A percentile compares a stretch with the other conserved stretches of the same genome.
Evolutionary conservation across 2,797 vertebrate genomes (phyloP).

Genomic region (Pseudochirops corinnae): DNA sequence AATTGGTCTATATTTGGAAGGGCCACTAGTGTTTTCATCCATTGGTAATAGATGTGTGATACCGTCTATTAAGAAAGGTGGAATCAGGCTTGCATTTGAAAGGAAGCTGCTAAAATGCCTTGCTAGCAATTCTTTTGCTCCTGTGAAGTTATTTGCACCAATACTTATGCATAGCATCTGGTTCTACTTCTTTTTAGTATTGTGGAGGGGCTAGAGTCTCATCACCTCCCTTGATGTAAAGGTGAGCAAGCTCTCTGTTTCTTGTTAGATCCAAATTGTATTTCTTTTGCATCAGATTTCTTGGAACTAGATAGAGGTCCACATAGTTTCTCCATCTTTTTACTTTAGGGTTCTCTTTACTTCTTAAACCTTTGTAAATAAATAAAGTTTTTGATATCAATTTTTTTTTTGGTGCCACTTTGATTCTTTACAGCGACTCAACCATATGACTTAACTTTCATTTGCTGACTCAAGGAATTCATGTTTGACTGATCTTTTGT

Average conservation of each 20-base stretch:
- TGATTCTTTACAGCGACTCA: not conserved
- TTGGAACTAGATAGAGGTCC: not conserved
- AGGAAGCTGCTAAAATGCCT: not conserved
- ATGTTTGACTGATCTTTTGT: not conserved
- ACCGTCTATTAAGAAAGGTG: not conserved
- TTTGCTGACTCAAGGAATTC: not conserved
- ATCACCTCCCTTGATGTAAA: not conserved
- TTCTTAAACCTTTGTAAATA: not conserved
- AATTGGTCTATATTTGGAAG: not conserved
- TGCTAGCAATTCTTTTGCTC: not conserved
- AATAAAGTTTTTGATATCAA: not conserved
- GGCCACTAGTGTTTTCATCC: not conserved
- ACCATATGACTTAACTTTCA: not conserved
- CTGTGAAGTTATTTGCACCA: not conserved
- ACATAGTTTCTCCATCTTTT: not conserved
- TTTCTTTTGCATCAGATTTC: not conserved
- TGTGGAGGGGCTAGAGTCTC: not conserved
- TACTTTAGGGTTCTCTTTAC: not conserved
- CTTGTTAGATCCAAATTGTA: not conserved
- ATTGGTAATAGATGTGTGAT: not conserved
- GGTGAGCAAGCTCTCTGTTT: not conserved
- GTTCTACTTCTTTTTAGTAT: not conserved
- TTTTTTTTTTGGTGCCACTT: not conserved
- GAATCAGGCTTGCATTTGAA: not conserved
- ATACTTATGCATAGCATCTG: not conserved